Base-by-base conservation (phyloP, 1,140 invertebrate genomes). In the Anagrus nilaparvatae region DNA sequence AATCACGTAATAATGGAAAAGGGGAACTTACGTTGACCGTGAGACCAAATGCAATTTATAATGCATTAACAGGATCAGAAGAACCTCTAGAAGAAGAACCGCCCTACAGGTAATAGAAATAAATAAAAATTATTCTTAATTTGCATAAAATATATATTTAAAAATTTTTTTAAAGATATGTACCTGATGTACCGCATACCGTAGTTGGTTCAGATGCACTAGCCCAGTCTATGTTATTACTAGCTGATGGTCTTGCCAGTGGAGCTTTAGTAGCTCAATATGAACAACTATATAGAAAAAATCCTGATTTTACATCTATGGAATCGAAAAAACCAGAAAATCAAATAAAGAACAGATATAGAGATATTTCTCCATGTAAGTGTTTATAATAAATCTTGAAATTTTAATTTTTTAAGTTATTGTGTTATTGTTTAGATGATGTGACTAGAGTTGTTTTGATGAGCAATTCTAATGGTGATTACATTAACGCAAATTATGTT, bases 401-500 rank as follows among this genome's bases (percentile, higher is more conserved):
- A 19, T n/a, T 33, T n/a, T n/a, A n/a, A n/a, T n/a, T n/a, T n/a
- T n/a, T n/a, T n/a, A n/a, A n/a, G n/a, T n/a, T 40, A 30, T 18
- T 31, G 25, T 53, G 29, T 30, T 49, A 49, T 42, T 54, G 53
- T 74, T 77, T 61, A 94, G 90, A 97, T 71, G 94, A 99, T 66
- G 77, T 79, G 33, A 97, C 92, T 0, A 73, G 95, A 51, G 92
- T 98, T 3, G 75, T 93, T 46, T 66, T 98, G 32, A 76, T 80
- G 51, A 78, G 78, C 46, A 77, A 76, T 17, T 65, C 76, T 12
- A 80, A 76, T 14, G 89, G 91, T 4, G 94, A 98, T 69, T 99
- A 98, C 61, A 96, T 99, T 38, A 99, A 99, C 71, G 95, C 93
- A 8, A 97, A 94, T 57, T 92, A 87, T 66, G 91, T 99, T 14